Evolutionary conservation across 2,797 vertebrate genomes (phyloP), one percentile per base, ranked within the genome.

Genomic region (Ptychadena robeensis): DNA sequence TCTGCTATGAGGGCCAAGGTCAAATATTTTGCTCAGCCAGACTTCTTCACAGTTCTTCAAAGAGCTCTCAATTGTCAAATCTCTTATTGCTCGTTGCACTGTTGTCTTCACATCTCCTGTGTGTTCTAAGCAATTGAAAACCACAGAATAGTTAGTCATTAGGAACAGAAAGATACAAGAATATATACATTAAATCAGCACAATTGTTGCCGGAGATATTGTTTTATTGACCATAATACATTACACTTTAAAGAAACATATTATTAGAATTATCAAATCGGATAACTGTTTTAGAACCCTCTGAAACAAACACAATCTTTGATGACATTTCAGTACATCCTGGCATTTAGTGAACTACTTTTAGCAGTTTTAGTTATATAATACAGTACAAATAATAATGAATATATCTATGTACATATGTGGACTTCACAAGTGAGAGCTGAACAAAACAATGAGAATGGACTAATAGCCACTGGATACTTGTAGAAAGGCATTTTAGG

Each of bases 1-100:
- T 85, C 68, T 40, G 85, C 64, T 73, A 9, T n/a, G 75, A 85
- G 70, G 73, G 3, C 27, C 53, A 59, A 30, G 35, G 48, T 88
- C 81, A 88, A 86, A 86, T 1, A 0, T 12, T 15, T 69, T 78
- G 40, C 82, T 86, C 63, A 85, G 0, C 28, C 48, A 86, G 67
- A 44, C 85, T 70, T 84, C 77, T 81, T 64, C 66, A 68, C 73
- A 76, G 68, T 85, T 82, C 81, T 85, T 82, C 69, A 87, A 37
- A 53, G 22, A 70, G 73, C 4, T 38, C 86, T 78, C 75, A 38
- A 80, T 85, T 63, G 83, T 10, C 31, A 25, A 30, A 85, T 87
- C 86, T 79, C 25, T 28, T 48, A 30, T 37, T 38, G 82, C 75
- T 79, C 61, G 18, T 25, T 25, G 44, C 75, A n/a, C 12, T 72